Conservation (phyloP, 2,888 invertebrate species). For the Hypsopygia costalis region DNA sequence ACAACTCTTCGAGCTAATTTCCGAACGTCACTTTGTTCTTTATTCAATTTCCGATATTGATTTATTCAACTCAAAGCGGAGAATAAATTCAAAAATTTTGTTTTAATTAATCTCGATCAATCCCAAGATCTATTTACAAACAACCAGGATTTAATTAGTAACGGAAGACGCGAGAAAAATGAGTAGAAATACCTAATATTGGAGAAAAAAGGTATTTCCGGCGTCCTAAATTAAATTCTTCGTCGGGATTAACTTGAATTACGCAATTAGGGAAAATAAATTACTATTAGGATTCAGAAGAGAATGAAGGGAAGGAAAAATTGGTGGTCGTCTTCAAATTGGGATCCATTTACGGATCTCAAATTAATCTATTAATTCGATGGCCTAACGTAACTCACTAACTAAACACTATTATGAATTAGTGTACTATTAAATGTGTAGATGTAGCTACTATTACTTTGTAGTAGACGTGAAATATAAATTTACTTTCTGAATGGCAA, state of each 20-base stretch:
- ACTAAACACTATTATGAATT: no score
- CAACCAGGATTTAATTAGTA: slow-evolving; percentile 38
- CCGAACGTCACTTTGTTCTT: slow-evolving; percentile 78
- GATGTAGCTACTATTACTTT: no score
- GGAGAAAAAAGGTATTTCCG: slow-evolving; percentile 30
- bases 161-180: slow-evolving; percentile 30
- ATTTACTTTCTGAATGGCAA: no score
- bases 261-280: slow-evolving; percentile 64
- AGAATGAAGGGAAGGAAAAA: slow-evolving; percentile 23
- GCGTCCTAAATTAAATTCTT: slow-evolving; percentile 49
- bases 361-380: no score
- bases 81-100: slow-evolving; percentile 12
- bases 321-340: slow-evolving; percentile 12
- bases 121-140: slow-evolving; percentile 25
- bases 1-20: slow-evolving; percentile 75
- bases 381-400: no score
- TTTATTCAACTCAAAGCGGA: slow-evolving; percentile 22
- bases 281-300: slow-evolving; percentile 42
- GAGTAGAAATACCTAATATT: slow-evolving; percentile 15
- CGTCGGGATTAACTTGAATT: slow-evolving; percentile 54
- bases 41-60: slow-evolving; percentile 77
- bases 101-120: slow-evolving; percentile 32
- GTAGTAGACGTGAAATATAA: no score
- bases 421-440: no score
- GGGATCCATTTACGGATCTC: no score